phyloP scores from a whole-genome alignment of 2,113 vertebrate genomes.

The Nothoprocta perdicaria region DNA sequence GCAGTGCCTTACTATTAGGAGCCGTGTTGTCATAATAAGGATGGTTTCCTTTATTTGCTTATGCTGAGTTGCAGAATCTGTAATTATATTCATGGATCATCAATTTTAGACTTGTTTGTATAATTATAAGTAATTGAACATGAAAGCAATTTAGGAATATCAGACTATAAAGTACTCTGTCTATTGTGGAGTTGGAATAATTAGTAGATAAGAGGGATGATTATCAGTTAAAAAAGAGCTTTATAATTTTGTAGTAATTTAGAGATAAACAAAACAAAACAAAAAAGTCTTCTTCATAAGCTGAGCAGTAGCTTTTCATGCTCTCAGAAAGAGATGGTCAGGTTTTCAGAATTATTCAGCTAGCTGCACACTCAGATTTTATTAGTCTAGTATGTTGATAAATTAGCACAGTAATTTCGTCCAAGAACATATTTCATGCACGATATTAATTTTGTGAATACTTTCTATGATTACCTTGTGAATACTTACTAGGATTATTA shows the following conservation, averaged over 20 bases:
- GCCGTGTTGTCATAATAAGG: constrained; percentile 57
- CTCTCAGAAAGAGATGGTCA: background rate
- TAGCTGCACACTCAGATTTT: background rate
- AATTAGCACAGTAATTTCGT: background rate
- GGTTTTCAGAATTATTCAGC: background rate
- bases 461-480: background rate
- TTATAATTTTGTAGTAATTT: constrained; percentile 10
- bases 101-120: constrained; percentile 71
- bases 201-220: constrained; percentile 55
- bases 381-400: background rate
- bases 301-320: background rate
- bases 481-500: background rate
- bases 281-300: background rate
- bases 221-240: constrained; percentile 40
- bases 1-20: constrained; percentile 52
- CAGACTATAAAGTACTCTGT: constrained; percentile 29
- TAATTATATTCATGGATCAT: constrained; percentile 64
- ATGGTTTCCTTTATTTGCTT: constrained; percentile 61
- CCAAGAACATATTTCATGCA: background rate
- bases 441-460: background rate
- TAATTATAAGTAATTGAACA: constrained; percentile 75
- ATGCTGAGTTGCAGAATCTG: constrained; percentile 52
- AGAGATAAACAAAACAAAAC: background rate
- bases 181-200: constrained; percentile 48
- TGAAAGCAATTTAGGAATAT: constrained; percentile 60